Percentiles rank a stretch among this genome's conserved stretches.
phyloP scores from a whole-genome alignment of 2,797 vertebrate species.

The Muscicapa striata region DNA sequence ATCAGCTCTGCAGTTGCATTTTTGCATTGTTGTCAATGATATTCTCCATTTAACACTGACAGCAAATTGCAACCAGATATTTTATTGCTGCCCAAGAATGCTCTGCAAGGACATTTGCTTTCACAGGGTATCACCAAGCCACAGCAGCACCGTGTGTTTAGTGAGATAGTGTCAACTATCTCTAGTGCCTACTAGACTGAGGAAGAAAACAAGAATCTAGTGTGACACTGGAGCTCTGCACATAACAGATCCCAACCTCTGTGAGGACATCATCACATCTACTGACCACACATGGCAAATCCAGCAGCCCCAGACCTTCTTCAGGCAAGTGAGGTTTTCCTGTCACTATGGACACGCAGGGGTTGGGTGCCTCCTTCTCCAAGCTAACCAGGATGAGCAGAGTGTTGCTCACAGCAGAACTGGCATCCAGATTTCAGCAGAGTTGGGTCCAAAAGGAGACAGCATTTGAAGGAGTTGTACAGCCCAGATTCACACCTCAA shows the following conservation, averaged over 20 bases:
- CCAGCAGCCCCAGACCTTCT: background rate
- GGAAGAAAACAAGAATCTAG: background rate
- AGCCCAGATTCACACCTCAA: background rate
- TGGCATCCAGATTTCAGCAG: background rate
- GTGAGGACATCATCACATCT: background rate
- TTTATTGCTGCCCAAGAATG: background rate
- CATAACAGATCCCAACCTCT: background rate
- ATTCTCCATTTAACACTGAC: background rate
- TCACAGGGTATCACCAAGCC: background rate
- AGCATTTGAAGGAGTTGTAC: background rate
- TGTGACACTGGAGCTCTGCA: background rate
- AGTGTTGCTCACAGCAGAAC: background rate
- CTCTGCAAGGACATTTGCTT: background rate
- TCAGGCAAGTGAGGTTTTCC: background rate
- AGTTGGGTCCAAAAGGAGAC: background rate
- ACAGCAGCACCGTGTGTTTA: background rate
- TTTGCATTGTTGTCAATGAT: background rate
- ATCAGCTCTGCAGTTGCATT: background rate
- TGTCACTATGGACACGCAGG: background rate
- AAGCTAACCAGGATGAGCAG: background rate
- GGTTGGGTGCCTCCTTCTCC: background rate
- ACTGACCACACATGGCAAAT: background rate
- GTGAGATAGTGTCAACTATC: background rate
- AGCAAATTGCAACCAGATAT: background rate
- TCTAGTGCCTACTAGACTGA: background rate